Base-by-base conservation (phyloP, 2,888 invertebrate species). In the Sarcophaga subvicina region DNA sequence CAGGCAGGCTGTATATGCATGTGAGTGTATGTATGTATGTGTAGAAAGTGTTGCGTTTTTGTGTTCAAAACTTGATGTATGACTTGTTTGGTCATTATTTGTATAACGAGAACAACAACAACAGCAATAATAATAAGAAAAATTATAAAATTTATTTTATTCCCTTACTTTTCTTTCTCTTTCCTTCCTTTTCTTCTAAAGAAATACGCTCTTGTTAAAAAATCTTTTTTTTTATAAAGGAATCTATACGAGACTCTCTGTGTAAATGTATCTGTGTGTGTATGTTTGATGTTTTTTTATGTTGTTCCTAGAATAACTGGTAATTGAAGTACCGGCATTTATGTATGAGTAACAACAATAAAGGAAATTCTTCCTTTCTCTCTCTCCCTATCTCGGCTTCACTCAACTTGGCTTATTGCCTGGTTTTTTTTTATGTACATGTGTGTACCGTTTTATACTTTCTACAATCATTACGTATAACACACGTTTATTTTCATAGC, bases 81-180 rank as follows among this genome's bases (percentile, higher is more conserved):
- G 83, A 83, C 86, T 86, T 78, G 83, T 81, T 77, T 73, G 86
- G 83, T 83, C 86, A 86, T 77, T 86, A 83, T 80, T 83, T 81
- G 80, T 81, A 69, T 64, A 82, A 71, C 79, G 64, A 67, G 49
- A 72, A 76, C 49, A 37, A 37, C 37, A 37, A 37, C 37, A 37
- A 76, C 49, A 37, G 8, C 8, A 37, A 37, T 8, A 37, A 37
- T 37, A 37, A 37, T 37, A 82, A 86, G 66, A 80, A 75, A 86
- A 67, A 83, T 80, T 81, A 83, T 83, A 83, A 79, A 63, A 66
- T 71, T 79, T 63, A 22, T 63, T 75, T 77, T 78, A 37, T 37
- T 37, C 37, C 37, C 37, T 10, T 10, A 4, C 27, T 27, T 8
- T 37, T 37, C 37, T 10, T 2, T 37, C 2, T 37, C 10, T 37